These are phyloP conservation scores for Acheta domesticus DNA, from an alignment of 2,888 invertebrate species.

Conservation along the genomic window DNA sequence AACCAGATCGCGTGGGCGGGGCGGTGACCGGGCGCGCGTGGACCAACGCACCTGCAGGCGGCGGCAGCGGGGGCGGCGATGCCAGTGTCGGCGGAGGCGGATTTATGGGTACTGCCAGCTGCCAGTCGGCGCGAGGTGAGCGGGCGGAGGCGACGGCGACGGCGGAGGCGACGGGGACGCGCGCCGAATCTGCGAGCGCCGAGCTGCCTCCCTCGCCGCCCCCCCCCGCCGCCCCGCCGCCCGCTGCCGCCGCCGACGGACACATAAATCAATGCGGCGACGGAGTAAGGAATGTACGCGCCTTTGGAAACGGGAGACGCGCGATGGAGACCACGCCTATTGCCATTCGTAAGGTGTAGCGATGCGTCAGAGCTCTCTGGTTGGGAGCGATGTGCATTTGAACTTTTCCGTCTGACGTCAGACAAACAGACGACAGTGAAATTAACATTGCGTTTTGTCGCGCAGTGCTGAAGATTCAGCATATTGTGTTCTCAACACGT, in stretches of 20 bases:
- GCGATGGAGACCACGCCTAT: neutral
- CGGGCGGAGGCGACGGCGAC: neutral
- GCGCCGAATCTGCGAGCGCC: slow-evolving; percentile 6
- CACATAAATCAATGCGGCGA: neutral
- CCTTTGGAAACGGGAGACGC: neutral
- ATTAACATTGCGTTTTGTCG: neutral
- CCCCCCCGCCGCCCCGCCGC: no score
- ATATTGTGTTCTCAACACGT: no score
- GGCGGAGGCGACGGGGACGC: neutral
- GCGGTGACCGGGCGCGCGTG: neutral
- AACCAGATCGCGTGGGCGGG: neutral
- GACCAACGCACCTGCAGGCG: neutral
- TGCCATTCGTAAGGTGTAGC: neutral
- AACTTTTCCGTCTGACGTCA: no score
- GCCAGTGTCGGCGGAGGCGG: neutral
- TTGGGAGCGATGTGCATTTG: no score
- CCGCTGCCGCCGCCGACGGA: neutral
- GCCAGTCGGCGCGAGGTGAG: neutral
- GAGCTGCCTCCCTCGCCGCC: neutral
- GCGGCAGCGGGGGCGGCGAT: neutral
- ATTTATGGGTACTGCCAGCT: neutral
- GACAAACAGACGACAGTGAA: no score
- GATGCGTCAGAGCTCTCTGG: neutral
- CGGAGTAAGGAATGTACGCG: slow-evolving; percentile 18
- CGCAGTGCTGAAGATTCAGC: neutral